These are phyloP conservation scores for Cheilosia vulpina DNA, from an alignment of 2,888 invertebrate species.

Conservation along the genomic window DNA sequence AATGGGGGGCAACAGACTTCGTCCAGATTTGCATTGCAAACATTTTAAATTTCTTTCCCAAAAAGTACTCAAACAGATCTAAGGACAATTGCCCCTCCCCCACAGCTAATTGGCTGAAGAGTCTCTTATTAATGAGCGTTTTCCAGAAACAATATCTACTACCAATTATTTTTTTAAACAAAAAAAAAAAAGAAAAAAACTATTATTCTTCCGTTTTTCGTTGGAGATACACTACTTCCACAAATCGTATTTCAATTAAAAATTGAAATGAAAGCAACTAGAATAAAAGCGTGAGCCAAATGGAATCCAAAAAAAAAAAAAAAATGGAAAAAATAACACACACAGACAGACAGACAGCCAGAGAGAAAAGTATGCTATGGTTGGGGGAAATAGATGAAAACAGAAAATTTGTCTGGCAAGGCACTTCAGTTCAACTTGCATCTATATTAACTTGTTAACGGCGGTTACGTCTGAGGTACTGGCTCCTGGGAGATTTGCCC, in stretches of 20 bases:
- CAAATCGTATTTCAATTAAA: conserved; percentile 69
- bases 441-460: conserved; percentile 74
- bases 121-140: too few relatives aligned
- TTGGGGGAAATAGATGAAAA: conserved; percentile 62
- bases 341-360: background rate
- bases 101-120: too few relatives aligned
- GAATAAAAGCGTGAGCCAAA: conserved; percentile 65
- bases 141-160: background rate
- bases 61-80: too few relatives aligned
- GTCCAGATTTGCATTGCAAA: too few relatives aligned
- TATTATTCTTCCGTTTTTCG: background rate
- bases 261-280: conserved; percentile 64
- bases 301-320: conserved; percentile 29
- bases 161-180: conserved; percentile 40
- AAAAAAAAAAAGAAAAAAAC: background rate
- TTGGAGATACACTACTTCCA: conserved; percentile 6
- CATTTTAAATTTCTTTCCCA: too few relatives aligned
- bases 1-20: too few relatives aligned
- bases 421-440: conserved; percentile 71
- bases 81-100: too few relatives aligned
- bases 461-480: conserved; percentile 69
- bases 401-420: conserved; percentile 70
- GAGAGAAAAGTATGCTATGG: conserved; percentile 27
- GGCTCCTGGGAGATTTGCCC: conserved; percentile 53
- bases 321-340: conserved; percentile 14